Evolutionary conservation across 53 echinoderm and acorn worm genomes (phyloP).

Genomic region (Zoroaster sp.): DNA sequence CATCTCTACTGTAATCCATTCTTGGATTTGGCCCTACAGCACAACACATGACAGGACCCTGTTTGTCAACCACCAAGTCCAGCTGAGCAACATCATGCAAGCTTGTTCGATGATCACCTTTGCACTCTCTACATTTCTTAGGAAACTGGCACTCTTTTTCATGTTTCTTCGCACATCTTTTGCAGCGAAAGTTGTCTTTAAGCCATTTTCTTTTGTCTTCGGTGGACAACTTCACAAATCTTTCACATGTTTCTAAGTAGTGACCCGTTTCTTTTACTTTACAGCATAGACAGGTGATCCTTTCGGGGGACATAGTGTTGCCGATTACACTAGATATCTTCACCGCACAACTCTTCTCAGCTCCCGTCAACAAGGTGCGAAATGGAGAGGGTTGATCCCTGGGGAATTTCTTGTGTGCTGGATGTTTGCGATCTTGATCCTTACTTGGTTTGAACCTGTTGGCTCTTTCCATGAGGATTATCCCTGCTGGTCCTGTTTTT

Average conservation of each 20-base stretch:
- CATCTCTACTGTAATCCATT: constrained; percentile 4
- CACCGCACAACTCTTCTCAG: no score
- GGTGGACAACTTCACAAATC: not conserved
- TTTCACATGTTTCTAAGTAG: constrained; percentile 19
- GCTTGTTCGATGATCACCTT: constrained; percentile 13
- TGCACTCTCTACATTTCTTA: constrained; percentile 6
- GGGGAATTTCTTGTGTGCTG: no score
- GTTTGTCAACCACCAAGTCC: not conserved
- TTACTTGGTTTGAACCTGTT: not conserved
- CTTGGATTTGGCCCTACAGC: not conserved
- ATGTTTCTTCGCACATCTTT: constrained; percentile 23
- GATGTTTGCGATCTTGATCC: not conserved
- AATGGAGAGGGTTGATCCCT: no score
- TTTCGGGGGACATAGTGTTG: not conserved
- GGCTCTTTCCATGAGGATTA: constrained; percentile 12
- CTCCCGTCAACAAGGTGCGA: no score
- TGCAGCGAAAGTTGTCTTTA: constrained; percentile 1
- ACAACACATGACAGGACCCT: constrained; percentile 4
- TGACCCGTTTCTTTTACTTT: not conserved
- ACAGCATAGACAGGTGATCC: constrained; percentile 16
- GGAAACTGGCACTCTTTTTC: constrained; percentile 16
- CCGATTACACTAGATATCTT: not conserved
- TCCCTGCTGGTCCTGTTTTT: constrained; percentile 28
- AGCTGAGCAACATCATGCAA: constrained; percentile 36
- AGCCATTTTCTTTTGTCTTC: constrained; percentile 7